phyloP scores from a whole-genome alignment of 2,113 vertebrate species.

The Lamprotornis superbus region DNA sequence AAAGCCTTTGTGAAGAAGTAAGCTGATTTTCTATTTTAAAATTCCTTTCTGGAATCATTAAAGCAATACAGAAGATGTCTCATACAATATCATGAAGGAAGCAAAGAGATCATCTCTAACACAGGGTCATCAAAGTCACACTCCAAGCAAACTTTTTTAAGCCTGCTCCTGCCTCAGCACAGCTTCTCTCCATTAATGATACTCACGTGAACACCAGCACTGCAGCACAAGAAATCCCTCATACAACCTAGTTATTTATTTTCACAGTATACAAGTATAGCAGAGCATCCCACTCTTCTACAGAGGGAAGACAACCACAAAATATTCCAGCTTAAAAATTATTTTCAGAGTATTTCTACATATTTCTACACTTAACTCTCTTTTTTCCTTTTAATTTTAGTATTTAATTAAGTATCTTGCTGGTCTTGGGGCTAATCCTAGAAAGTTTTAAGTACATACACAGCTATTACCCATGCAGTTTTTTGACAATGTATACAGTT shows the following conservation, averaged over 20 bases:
- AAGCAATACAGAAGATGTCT: slow-evolving; percentile 23
- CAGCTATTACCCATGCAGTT: not conserved
- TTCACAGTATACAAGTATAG: not conserved
- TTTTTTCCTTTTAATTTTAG: not conserved
- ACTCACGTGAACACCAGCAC: not conserved
- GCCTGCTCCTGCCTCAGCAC: not conserved
- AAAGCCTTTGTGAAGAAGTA: slow-evolving; percentile 57
- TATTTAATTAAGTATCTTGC: not conserved
- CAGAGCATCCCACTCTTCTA: not conserved
- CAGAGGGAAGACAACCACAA: not conserved
- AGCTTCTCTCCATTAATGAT: not conserved
- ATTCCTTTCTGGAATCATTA: slow-evolving; percentile 55
- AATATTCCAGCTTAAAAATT: not conserved
- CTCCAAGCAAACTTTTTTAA: not conserved
- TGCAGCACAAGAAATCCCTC: not conserved
- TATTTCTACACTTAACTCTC: not conserved
- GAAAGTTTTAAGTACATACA: not conserved
- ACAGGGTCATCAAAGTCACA: slow-evolving; percentile 23
- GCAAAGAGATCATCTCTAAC: slow-evolving; percentile 12
- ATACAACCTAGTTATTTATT: not conserved
- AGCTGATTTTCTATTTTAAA: slow-evolving; percentile 63
- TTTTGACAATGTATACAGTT: not conserved
- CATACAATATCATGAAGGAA: not conserved
- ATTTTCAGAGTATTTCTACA: not conserved
- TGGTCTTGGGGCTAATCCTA: not conserved